These are phyloP conservation scores for Liopterus haemorrhoidalis DNA, from an alignment of 2,888 invertebrate genomes.

Conservation along the genomic window DNA sequence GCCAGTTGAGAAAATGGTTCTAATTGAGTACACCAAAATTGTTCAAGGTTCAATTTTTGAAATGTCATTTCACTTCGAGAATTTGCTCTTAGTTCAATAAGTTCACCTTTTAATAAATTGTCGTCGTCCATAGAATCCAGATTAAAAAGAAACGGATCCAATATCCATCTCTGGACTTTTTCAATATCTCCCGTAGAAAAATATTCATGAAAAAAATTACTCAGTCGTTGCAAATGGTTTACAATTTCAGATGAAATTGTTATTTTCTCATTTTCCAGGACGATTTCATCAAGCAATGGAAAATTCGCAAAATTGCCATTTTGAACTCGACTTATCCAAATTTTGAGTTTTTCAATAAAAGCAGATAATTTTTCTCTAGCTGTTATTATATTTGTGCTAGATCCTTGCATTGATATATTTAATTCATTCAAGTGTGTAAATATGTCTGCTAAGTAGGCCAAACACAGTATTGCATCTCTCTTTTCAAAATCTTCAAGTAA, in stretches of 20 bases:
- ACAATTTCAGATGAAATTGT: constrained; percentile 8
- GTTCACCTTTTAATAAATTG: constrained; percentile 22
- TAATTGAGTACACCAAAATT: constrained; percentile 22
- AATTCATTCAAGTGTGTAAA: constrained; percentile 21
- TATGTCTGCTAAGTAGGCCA: constrained; percentile 18
- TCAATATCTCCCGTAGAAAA: constrained; percentile 16
- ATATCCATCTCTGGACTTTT: constrained; percentile 19
- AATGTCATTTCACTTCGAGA: constrained; percentile 11
- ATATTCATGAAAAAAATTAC: constrained; percentile 16
- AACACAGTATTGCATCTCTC: constrained; percentile 2
- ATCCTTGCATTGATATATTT: too few species aligned
- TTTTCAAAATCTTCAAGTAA: constrained; percentile 11
- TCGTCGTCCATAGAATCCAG: constrained; percentile 24
- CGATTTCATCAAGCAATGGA: constrained; percentile 6
- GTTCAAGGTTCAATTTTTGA: constrained; percentile 15
- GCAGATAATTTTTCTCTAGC: constrained; percentile 19
- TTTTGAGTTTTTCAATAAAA: constrained; percentile 16
- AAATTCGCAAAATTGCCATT: constrained; percentile 5
- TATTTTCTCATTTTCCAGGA: constrained; percentile 3
- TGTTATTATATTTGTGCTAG: constrained; percentile 13
- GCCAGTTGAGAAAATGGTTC: constrained; percentile 15
- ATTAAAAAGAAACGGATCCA: constrained; percentile 22
- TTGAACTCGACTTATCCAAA: constrained; percentile 9
- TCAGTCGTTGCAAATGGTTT: constrained; percentile 16
- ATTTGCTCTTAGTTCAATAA: constrained; percentile 18